These are phyloP conservation scores for Phrynocephalus forsythii DNA, from an alignment of 2,797 vertebrate genomes.

Conservation along the genomic window DNA sequence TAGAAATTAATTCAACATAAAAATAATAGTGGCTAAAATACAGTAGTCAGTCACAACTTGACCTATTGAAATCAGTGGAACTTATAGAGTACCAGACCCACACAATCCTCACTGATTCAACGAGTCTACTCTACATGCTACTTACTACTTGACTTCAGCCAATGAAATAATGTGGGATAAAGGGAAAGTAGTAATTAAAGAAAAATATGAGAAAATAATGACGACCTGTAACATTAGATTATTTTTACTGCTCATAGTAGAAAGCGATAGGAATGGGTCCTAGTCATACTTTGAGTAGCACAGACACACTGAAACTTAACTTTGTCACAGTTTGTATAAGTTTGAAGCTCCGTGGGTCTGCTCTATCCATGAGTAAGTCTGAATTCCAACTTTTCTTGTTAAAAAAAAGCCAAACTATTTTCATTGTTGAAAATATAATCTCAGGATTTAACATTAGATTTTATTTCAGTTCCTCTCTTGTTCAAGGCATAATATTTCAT, in stretches of 20 bases:
- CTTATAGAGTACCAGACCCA: no score
- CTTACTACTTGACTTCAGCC: conserved; percentile 21
- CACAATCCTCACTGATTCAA: no score
- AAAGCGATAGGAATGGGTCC: accelerated
- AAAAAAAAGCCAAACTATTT: conserved; percentile 55
- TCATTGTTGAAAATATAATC: conserved; percentile 51
- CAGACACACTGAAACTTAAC: background rate
- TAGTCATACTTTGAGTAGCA: background rate
- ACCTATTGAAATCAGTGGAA: no score
- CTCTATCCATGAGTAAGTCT: background rate
- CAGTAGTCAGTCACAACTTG: background rate
- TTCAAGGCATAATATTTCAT: conserved; percentile 53
- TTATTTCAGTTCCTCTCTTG: conserved; percentile 59
- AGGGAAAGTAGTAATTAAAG: conserved; percentile 39
- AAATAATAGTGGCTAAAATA: no score
- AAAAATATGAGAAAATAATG: background rate
- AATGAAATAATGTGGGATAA: conserved; percentile 46
- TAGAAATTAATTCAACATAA: conserved; percentile 53
- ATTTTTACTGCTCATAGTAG: conserved; percentile 34
- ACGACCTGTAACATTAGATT: conserved; percentile 51
- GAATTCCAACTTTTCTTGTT: background rate
- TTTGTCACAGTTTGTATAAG: background rate
- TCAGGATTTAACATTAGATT: conserved; percentile 58
- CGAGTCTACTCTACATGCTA: no score
- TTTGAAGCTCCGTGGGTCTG: background rate